Conservation (phyloP, 2,888 invertebrate species). For the Protodeltote pygarga region DNA sequence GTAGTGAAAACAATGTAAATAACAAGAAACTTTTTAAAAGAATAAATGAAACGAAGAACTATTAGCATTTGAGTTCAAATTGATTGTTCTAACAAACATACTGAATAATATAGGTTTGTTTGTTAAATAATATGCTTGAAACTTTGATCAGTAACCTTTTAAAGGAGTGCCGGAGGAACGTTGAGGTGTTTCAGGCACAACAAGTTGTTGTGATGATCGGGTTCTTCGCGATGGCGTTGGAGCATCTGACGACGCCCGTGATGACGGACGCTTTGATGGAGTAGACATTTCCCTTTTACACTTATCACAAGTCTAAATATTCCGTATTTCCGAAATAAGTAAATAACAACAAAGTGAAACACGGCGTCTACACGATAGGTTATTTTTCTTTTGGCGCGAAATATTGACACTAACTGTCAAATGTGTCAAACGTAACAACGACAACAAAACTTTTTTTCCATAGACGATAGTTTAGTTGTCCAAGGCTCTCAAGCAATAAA, state of each 20-base stretch:
- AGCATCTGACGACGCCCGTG: constrained; percentile 79
- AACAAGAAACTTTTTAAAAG: too few species aligned
- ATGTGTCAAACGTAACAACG: too few species aligned
- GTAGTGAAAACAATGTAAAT: constrained; percentile 18
- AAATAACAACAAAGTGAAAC: constrained; percentile 36
- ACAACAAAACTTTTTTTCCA: too few species aligned
- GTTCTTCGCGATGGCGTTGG: constrained; percentile 80
- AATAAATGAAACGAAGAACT: too few species aligned
- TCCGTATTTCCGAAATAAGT: constrained; percentile 4
- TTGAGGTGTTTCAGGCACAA: constrained; percentile 83
- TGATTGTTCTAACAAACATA: too few species aligned
- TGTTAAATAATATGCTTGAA: not conserved
- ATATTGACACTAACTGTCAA: constrained; percentile 30
- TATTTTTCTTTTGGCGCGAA: constrained; percentile 43
- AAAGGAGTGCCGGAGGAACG: constrained; percentile 77
- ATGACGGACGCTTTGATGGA: constrained; percentile 77
- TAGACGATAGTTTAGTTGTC: too few species aligned
- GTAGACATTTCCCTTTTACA: constrained; percentile 69
- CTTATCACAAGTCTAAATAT: constrained; percentile 1
- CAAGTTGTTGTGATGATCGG: constrained; percentile 77
- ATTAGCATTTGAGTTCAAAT: too few species aligned
- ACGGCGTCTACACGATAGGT: constrained; percentile 10
- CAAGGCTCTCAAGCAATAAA: too few species aligned
- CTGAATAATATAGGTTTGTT: not conserved
- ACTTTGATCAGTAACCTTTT: constrained; percentile 61